Conservation (phyloP, 2,113 vertebrate genomes). For the Rallus limicola region DNA sequence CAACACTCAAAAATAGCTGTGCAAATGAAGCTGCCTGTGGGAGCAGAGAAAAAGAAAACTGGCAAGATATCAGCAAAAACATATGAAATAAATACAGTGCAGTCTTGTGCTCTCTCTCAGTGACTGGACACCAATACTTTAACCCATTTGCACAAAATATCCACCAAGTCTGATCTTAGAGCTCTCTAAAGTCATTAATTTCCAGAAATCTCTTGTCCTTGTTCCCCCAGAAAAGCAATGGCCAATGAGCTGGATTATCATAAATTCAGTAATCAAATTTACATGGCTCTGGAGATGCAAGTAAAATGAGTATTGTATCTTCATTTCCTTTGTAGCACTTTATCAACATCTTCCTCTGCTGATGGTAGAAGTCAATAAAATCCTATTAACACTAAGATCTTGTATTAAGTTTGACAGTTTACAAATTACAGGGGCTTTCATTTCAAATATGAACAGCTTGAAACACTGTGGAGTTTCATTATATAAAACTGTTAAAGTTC, state of each 20-base stretch:
- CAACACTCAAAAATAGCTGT: not conserved
- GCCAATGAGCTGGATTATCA: slow-evolving; percentile 26
- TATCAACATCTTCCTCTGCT: slow-evolving; percentile 49
- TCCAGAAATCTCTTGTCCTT: not conserved
- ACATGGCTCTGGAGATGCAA: slow-evolving; percentile 16
- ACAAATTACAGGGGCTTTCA: slow-evolving; percentile 53
- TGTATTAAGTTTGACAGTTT: slow-evolving; percentile 58
- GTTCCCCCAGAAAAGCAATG: not conserved
- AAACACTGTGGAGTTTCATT: not conserved
- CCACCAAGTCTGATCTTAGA: not conserved
- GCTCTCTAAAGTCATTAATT: not conserved
- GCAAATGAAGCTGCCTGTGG: not conserved
- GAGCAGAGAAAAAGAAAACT: not conserved
- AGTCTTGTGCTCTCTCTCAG: not conserved
- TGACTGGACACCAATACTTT: not conserved
- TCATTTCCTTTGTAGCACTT: slow-evolving; percentile 52
- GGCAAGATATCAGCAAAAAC: not conserved
- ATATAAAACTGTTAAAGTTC: not conserved
- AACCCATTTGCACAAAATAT: not conserved
- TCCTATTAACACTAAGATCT: slow-evolving; percentile 59
- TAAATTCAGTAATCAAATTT: slow-evolving; percentile 42
- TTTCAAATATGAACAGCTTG: slow-evolving; percentile 41
- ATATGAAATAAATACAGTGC: not conserved
- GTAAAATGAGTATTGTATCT: slow-evolving; percentile 31
- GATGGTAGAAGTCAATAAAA: slow-evolving; percentile 56